Percentiles rank a stretch among this genome's conserved stretches.
Evolutionary conservation across 2,113 vertebrate genomes (phyloP).

Genomic region (Aegithalos caudatus): DNA sequence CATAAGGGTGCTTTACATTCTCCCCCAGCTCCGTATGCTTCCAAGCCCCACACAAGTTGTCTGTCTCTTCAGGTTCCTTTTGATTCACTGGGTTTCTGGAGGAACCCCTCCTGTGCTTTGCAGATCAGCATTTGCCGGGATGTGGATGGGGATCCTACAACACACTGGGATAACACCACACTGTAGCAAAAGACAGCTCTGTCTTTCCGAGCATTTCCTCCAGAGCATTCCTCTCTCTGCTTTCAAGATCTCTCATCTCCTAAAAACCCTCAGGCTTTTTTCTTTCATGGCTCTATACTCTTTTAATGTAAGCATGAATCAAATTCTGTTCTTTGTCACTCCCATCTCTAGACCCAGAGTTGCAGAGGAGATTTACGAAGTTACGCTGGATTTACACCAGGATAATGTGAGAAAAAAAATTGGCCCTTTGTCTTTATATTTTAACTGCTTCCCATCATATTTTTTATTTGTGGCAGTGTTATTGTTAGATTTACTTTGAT

Average conservation of each 20-base stretch:
- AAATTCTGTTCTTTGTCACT: constrained; percentile 6
- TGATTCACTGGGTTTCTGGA: accelerated
- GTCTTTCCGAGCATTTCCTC: not conserved
- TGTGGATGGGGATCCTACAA: not conserved
- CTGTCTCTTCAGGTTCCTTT: not conserved
- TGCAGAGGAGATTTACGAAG: not conserved
- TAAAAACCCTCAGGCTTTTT: not conserved
- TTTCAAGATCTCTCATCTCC: constrained; percentile 12
- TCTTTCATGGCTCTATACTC: not conserved
- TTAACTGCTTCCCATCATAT: constrained; percentile 13
- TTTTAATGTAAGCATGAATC: not conserved
- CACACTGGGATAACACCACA: not conserved
- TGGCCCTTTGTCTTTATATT: not conserved
- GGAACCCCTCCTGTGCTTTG: accelerated
- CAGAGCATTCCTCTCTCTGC: not conserved
- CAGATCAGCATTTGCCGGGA: accelerated
- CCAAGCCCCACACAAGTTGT: accelerated
- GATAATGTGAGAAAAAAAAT: not conserved
- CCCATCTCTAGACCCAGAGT: not conserved
- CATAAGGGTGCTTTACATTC: not conserved
- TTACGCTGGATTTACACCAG: not conserved
- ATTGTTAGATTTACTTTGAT: constrained; percentile 61
- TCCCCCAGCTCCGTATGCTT: not conserved
- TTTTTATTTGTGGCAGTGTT: constrained; percentile 44
- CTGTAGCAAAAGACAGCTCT: not conserved